Evolutionary conservation across 2,797 vertebrate species (phyloP).

Genomic region (Sarcoramphus papa): DNA sequence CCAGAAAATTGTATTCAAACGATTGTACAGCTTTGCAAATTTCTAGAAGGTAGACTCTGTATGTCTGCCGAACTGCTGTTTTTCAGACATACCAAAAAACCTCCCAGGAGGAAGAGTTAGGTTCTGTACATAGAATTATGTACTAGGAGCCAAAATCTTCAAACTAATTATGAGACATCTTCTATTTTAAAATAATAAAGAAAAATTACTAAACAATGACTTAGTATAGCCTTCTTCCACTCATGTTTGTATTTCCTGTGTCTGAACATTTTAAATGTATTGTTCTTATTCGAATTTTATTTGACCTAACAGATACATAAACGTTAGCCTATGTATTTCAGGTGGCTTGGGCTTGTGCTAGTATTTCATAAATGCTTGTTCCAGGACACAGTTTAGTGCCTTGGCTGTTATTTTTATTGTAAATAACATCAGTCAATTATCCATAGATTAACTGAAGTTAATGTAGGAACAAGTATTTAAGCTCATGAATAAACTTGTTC

Average conservation of each 20-base stretch:
- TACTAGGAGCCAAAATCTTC: background rate
- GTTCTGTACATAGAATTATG: background rate
- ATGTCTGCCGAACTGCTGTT: fast-evolving
- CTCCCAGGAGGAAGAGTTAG: background rate
- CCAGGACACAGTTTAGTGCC: background rate
- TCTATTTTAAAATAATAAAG: background rate
- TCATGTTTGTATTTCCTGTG: background rate
- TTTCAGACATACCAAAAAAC: background rate
- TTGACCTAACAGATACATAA: background rate
- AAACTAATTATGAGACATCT: background rate
- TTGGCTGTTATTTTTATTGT: background rate
- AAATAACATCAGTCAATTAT: conserved; percentile 1
- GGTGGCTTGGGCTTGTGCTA: background rate
- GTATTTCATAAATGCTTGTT: background rate
- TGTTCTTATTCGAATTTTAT: background rate
- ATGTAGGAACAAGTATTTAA: background rate
- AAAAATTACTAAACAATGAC: background rate
- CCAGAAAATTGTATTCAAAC: background rate
- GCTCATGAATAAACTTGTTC: background rate
- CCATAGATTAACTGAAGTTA: background rate
- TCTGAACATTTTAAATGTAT: background rate
- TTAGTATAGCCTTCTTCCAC: background rate
- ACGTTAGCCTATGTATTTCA: background rate
- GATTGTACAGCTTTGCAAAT: background rate
- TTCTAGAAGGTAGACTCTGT: background rate